Conservation (phyloP, 2,888 invertebrate species). For the Pandemis cinnamomeana region DNA sequence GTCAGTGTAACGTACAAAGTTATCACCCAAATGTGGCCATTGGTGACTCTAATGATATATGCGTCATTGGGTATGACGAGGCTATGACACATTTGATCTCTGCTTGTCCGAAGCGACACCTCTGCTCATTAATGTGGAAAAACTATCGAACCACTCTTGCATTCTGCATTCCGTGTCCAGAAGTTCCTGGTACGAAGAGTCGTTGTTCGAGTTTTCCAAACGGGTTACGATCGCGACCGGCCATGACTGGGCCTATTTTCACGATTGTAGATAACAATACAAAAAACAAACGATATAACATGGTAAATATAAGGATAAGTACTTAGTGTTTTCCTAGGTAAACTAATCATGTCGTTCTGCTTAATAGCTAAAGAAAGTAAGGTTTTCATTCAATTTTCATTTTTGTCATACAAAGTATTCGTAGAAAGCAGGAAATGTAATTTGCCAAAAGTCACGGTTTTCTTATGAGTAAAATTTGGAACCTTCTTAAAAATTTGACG, state of each 20-base stretch:
- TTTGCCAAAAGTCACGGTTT: not conserved
- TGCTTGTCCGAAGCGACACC: conserved; percentile 23
- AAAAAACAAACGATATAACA: not conserved
- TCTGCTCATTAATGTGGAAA: conserved; percentile 53
- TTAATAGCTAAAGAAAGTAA: not conserved
- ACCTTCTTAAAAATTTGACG: not conserved
- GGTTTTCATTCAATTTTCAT: not conserved
- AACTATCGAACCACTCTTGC: conserved; percentile 61
- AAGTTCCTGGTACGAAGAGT: conserved; percentile 77
- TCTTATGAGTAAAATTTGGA: not conserved
- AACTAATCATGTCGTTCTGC: not conserved
- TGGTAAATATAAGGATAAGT: not conserved
- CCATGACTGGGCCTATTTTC: conserved; percentile 21
- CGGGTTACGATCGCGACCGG: conserved; percentile 33
- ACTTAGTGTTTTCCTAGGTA: not conserved
- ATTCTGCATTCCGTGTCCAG: conserved; percentile 75
- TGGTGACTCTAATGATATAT: not conserved
- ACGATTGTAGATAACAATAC: not conserved
- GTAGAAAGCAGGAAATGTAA: not conserved
- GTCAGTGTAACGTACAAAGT: not conserved
- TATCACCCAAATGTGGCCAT: not conserved
- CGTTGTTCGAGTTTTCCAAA: conserved; percentile 44
- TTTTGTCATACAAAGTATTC: not conserved
- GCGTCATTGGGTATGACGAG: conserved; percentile 20
- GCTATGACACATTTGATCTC: conserved; percentile 4